Base-by-base conservation (phyloP, 2,113 vertebrate species). In the Carassius carassius region DNA sequence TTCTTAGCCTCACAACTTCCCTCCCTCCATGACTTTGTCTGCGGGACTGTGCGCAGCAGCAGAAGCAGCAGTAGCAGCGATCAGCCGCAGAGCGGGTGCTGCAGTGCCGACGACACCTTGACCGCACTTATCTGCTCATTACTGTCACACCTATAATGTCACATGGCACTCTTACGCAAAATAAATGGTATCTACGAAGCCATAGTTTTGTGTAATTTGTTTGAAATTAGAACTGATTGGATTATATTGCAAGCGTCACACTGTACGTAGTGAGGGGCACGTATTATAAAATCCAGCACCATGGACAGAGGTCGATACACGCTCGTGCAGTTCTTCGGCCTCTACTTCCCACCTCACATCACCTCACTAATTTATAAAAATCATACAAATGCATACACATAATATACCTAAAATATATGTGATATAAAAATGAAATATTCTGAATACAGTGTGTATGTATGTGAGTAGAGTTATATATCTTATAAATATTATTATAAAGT, bases 31-130 rank as follows among this genome's bases (percentile, higher is more conserved):
- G 79, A 85, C 74, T 78, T 83, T 73, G 76, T 85, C 83, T 79
- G 83, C 84, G 87, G 88, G 87, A 88, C 85, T 78, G 47, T 76
- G 12, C 58, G 74, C 84, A 73, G 86, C 75, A 44, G 82, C 49
- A 63, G 91, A 88, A 79, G 88, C 29, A 29, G 29, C 29, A 29
- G 29, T 81, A 74, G 77, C 84, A 84, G 74, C 32, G 63, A 86
- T 78, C 65, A 86, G 87, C 87, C 85, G 92, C 92, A 91, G 91
- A 87, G 87, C 80, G 90, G 83, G 81, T 90, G 88, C 92, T 87
- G 94, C 93, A 90, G 94, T 93, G 91, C 51, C 77, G 60, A 86
- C 78, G 58, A 83, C 79, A 83, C 75, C 25, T 82, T 49, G 65
- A 73, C 37, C 77, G 78, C 77, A 84, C 58, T 76, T 76, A 65